A percentile compares a stretch with the other conserved stretches of the same genome.
These are phyloP conservation scores for Merluccius polli DNA, from an alignment of 2,797 vertebrate genomes.

Conservation along the genomic window DNA sequence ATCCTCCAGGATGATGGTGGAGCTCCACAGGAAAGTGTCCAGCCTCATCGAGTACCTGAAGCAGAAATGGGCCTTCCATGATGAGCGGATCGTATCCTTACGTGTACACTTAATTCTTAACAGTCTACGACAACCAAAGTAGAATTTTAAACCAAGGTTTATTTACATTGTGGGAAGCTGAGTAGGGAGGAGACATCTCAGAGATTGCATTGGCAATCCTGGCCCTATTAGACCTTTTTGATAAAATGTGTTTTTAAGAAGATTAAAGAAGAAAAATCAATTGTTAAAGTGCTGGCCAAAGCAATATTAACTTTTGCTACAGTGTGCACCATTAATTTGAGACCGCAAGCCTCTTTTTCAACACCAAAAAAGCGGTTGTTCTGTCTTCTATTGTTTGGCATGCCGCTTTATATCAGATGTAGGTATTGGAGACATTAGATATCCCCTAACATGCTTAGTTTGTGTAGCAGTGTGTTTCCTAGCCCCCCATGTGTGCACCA, in stretches of 20 bases:
- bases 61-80: conserved; percentile 95
- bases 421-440: too few species aligned
- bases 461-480: too few species aligned
- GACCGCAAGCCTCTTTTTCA: too few species aligned
- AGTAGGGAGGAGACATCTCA: too few species aligned
- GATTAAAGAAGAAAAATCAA: not conserved
- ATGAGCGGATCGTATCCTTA: conserved; percentile 95
- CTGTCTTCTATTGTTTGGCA: too few species aligned
- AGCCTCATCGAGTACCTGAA: conserved; percentile 97
- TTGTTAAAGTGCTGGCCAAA: not conserved
- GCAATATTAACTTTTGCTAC: too few species aligned
- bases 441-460: too few species aligned
- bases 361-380: too few species aligned
- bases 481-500: not conserved
- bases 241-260: not conserved
- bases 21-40: conserved; percentile 95
- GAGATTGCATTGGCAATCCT: not conserved
- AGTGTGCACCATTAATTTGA: too few species aligned
- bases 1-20: conserved; percentile 89
- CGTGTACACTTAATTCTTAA: not conserved
- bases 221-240: not conserved
- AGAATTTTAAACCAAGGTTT: not conserved
- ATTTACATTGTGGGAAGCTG: too few species aligned
- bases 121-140: not conserved
- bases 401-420: too few species aligned